Percentiles rank a stretch among this genome's conserved stretches.
Evolutionary conservation across 1,140 invertebrate species (phyloP).

Genomic region (Globodera rostochiensis): DNA sequence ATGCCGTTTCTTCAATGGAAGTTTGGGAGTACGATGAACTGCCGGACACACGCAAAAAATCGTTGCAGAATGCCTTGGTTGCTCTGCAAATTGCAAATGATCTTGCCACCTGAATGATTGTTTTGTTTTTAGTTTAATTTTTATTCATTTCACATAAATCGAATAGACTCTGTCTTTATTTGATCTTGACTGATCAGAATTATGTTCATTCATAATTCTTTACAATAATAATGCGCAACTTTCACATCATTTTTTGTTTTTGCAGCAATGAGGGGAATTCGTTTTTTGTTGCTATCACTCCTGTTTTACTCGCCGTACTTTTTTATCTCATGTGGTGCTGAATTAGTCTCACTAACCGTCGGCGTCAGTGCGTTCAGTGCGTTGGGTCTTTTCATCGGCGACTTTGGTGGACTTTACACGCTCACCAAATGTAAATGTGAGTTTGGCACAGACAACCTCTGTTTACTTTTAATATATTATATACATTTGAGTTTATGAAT

Average conservation of each 20-base stretch:
- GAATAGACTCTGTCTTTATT: background rate
- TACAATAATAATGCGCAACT: slow-evolving; percentile 6
- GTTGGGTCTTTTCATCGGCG: slow-evolving; percentile 16
- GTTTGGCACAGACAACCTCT: background rate
- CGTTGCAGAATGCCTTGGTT: slow-evolving; percentile 12
- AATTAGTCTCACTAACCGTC: slow-evolving; percentile 16
- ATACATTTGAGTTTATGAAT: slow-evolving; percentile 22
- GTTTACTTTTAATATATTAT: background rate
- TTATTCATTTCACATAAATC: background rate
- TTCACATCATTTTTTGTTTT: background rate
- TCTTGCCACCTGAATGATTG: background rate
- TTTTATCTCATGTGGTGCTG: background rate
- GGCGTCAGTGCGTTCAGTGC: slow-evolving; percentile 20
- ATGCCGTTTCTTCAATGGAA: background rate
- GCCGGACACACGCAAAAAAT: background rate
- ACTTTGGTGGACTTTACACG: slow-evolving; percentile 13
- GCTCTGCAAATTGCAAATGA: slow-evolving; percentile 2
- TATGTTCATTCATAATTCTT: background rate
- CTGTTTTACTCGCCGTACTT: background rate
- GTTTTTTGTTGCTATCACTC: background rate
- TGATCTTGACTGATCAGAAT: background rate
- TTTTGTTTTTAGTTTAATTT: background rate
- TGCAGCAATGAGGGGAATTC: background rate
- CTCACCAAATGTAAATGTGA: slow-evolving; percentile 24
- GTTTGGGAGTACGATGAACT: slow-evolving; percentile 24